Evolutionary conservation across 2,113 vertebrate genomes (phyloP), one percentile per base, ranked within the genome.

Genomic region (Excalfactoria chinensis): DNA sequence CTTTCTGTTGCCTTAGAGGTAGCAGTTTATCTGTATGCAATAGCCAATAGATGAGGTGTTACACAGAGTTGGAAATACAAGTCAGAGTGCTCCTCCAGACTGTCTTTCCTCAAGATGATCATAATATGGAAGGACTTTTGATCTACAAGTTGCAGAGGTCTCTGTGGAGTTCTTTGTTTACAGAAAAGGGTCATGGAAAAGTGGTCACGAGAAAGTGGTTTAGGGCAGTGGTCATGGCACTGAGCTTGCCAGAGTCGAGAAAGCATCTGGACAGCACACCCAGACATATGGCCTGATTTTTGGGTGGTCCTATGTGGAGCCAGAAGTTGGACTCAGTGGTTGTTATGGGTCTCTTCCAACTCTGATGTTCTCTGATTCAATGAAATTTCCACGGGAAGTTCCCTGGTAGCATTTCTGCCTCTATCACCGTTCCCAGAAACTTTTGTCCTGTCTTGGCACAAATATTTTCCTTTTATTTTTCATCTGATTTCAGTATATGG

Each of bases 381-480:
- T 53, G 14, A 28, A 53, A 53, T 53, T 63, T 75, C 20, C 53
- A 35, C 25, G 41, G 59, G 60, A 70, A 68, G 84, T 83, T 84
- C n/a, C 12, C 48, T 0, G 0, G 18, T 35, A 66, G 51, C 14
- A 9, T 58, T 86, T 62, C 43, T 20, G 40, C 23, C 21, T 64
- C 22, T 71, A 9, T 5, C 1, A 1, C 30, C 58, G 86, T 90
- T 80, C 40, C 20, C 56, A 56, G 72, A 49, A 86, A 6, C 14
- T 11, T 59, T 89, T 69, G 48, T 71, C 58, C 35, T 75, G 9
- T 32, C 40, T 6, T 19, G 20, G 40, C 69, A 84, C 73, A 95
- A 89, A 77, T 87, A 88, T 73, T 94, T 93, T 53, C 56, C 46
- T 88, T 87, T 70, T 56, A 80, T 56, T 86, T 93, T 93, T 79